phyloP scores from a whole-genome alignment of 2,113 vertebrate species.

The Fregetta grallaria region DNA sequence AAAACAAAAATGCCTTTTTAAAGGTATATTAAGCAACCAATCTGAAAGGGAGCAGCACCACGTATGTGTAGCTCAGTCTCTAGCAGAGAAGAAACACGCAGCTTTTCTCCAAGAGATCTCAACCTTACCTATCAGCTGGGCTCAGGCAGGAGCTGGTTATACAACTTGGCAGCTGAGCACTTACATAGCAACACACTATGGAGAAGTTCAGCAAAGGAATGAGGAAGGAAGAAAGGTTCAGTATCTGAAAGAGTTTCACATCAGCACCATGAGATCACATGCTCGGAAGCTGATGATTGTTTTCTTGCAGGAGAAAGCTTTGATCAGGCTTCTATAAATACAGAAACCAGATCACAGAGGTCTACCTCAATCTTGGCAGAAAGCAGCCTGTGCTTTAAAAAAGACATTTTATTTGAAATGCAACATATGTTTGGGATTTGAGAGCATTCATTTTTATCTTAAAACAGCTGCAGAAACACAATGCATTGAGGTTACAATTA shows the following conservation, averaged over 20 bases:
- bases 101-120: not conserved
- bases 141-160: not conserved
- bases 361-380: conserved; percentile 50
- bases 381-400: not conserved
- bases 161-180: not conserved
- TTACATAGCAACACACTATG: not conserved
- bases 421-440: not conserved
- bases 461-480: conserved; percentile 36
- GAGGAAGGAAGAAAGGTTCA: not conserved
- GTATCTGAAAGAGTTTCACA: not conserved
- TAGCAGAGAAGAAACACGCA: not conserved
- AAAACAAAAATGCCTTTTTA: conserved; percentile 28
- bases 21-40: not conserved
- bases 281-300: conserved; percentile 31
- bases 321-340: conserved; percentile 49
- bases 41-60: not conserved
- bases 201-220: not conserved
- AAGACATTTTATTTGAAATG: not conserved
- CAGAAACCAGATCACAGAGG: conserved; percentile 24
- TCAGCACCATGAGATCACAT: conserved; percentile 50
- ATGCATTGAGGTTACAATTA: not conserved
- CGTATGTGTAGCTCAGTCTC: not conserved
- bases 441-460: not conserved
- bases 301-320: conserved; percentile 35
- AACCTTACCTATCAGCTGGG: not conserved